phyloP scores from a whole-genome alignment of 1,140 invertebrate genomes.

The Cataglyphis hispanica region DNA sequence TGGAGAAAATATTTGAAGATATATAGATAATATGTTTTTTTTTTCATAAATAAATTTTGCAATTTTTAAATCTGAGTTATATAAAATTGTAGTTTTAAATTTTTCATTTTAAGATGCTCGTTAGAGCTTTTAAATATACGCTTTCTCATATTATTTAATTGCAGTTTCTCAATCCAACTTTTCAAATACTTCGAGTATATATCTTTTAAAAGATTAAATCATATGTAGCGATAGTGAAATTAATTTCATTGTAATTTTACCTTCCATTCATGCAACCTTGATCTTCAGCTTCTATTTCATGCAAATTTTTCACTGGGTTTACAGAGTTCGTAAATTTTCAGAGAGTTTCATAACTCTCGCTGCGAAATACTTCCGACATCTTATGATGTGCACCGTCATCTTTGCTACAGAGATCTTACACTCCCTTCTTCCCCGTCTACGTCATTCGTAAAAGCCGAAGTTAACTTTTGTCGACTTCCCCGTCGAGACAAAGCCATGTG shows the following conservation, averaged over 20 bases:
- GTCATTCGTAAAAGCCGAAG: constrained; percentile 36
- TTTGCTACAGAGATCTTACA: constrained; percentile 1
- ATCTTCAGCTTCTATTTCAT: constrained; percentile 2
- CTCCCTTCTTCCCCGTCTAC: constrained; percentile 8
- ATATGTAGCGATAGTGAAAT: neutral
- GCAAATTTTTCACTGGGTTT: constrained; percentile 4
- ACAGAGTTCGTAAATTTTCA: constrained; percentile 10
- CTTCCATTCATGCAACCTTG: neutral
- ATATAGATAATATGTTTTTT: neutral
- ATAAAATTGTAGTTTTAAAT: neutral
- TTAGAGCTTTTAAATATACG: neutral
- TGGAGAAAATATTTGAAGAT: neutral
- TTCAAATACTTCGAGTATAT: neutral
- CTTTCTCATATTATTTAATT: neutral
- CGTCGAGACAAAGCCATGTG: constrained; percentile 26
- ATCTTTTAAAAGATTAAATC: neutral
- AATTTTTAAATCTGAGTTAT: neutral
- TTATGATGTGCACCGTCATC: constrained; percentile 1
- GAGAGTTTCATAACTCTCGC: constrained; percentile 26
- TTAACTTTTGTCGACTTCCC: constrained; percentile 42
- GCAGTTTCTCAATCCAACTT: neutral
- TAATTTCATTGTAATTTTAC: neutral
- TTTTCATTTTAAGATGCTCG: constrained; percentile 12
- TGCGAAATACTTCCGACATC: constrained; percentile 33
- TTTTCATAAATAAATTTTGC: neutral